phyloP scores from a whole-genome alignment of 1,140 invertebrate species.

The Aphelenchoides avenae region DNA sequence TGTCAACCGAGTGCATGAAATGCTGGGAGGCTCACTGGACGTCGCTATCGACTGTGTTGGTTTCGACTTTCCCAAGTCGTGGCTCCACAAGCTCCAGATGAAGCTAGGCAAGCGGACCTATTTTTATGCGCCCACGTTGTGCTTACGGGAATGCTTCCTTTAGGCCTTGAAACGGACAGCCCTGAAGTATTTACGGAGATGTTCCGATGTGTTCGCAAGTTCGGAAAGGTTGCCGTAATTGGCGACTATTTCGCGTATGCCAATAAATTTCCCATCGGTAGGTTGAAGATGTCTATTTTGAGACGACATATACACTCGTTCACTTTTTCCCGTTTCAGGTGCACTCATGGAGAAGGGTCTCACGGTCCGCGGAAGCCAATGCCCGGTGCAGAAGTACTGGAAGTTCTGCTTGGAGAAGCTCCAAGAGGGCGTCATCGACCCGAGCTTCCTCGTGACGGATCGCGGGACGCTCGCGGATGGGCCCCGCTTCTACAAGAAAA shows the following conservation, averaged over 20 bases:
- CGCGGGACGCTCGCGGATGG: conserved; percentile 6
- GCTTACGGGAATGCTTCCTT: not conserved
- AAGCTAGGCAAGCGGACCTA: conserved; percentile 5
- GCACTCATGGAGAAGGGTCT: conserved; percentile 12
- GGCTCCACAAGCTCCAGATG: conserved; percentile 24
- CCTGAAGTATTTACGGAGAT: conserved; percentile 29
- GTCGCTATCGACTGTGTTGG: conserved; percentile 34
- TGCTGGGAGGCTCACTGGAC: conserved; percentile 14
- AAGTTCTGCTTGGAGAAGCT: conserved; percentile 12
- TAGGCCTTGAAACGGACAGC: conserved; percentile 27
- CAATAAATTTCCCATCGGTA: too few relatives aligned
- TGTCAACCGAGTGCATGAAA: not conserved
- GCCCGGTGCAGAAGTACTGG: conserved; percentile 13
- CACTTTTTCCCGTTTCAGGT: too few relatives aligned
- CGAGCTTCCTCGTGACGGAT: conserved; percentile 7
- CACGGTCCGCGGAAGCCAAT: conserved; percentile 7
- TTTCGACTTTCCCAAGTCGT: conserved; percentile 23
- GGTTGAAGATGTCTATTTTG: too few relatives aligned
- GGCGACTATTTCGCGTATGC: conserved; percentile 17
- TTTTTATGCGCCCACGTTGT: not conserved
- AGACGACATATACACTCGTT: too few relatives aligned
- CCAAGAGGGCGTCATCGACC: not conserved
- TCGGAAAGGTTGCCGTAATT: conserved; percentile 12
- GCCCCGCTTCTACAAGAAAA: conserved; percentile 10
- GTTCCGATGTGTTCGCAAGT: conserved; percentile 12